phyloP scores from a whole-genome alignment of 2,113 vertebrate species.

The Hucho hucho region DNA sequence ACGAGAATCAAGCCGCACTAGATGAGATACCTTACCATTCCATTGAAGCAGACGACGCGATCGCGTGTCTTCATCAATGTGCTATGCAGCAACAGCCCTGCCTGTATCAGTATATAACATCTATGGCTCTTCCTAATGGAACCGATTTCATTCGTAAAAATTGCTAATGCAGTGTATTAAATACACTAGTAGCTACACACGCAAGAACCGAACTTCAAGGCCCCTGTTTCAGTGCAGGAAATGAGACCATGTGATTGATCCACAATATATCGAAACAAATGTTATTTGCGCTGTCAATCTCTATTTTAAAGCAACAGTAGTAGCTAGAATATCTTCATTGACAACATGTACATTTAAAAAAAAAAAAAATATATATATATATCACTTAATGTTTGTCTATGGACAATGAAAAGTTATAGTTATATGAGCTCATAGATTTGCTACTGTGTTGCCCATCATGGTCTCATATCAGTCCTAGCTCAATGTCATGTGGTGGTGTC shows the following conservation, averaged over 20 bases:
- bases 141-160: not conserved
- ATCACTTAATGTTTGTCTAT: no score
- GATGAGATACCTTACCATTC: not conserved
- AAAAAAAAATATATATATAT: no score
- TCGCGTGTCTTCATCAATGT: not conserved
- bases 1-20: not conserved
- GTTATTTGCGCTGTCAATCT: no score
- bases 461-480: no score
- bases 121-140: not conserved
- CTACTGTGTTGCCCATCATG: no score
- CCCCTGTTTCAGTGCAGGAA: slow-evolving; percentile 25
- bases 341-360: no score
- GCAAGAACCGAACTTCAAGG: not conserved
- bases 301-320: no score
- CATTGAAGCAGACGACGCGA: not conserved
- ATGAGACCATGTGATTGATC: slow-evolving; percentile 31
- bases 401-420: no score
- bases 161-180: no score
- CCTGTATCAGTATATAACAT: not conserved
- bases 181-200: not conserved
- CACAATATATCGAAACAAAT: slow-evolving; percentile 26
- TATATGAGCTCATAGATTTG: no score
- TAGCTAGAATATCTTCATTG: no score
- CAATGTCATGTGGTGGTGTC: no score
- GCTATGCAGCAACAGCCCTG: not conserved